These are phyloP conservation scores for Leptarthrus brevirostris DNA, from an alignment of 2,888 invertebrate species.

Conservation along the genomic window DNA sequence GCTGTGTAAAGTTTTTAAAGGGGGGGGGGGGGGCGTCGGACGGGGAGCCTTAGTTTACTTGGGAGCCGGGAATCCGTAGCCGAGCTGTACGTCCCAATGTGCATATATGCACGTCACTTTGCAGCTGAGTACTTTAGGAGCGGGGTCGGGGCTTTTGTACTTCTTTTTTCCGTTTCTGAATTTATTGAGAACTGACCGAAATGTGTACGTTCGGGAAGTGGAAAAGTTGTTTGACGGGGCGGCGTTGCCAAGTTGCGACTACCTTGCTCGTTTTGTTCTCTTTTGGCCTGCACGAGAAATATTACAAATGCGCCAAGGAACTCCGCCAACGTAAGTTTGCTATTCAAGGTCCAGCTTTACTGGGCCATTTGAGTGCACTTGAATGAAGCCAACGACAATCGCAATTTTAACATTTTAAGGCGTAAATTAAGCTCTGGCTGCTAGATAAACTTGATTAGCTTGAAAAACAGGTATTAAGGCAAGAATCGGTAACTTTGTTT, in stretches of 20 bases:
- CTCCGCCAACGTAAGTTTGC: neutral
- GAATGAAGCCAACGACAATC: constrained; percentile 13
- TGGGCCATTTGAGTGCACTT: constrained; percentile 25
- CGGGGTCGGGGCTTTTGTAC: neutral
- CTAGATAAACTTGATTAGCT: neutral
- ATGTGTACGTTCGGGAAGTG: constrained; percentile 31
- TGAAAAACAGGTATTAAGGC: neutral
- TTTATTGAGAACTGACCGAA: constrained; percentile 46
- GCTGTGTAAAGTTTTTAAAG: neutral
- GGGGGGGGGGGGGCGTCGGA: neutral
- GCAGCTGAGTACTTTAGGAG: neutral
- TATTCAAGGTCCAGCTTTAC: constrained; percentile 29
- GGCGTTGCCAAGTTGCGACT: constrained; percentile 30
- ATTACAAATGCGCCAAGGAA: constrained; percentile 3
- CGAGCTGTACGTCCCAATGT: neutral
- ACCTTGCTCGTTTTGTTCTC: neutral
- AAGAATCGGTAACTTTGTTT: too few species aligned
- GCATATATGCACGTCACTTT: constrained; percentile 42
- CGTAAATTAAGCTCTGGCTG: neutral
- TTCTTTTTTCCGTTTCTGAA: constrained; percentile 37
- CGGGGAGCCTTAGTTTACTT: neutral
- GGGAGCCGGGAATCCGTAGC: neutral
- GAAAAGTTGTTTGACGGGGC: constrained; percentile 29
- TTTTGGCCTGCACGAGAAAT: neutral
- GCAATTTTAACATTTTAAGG: constrained; percentile 4